Evolutionary conservation across 2,888 invertebrate genomes (phyloP), one percentile per base, ranked within the genome.

Genomic region (Polietes domitor): DNA sequence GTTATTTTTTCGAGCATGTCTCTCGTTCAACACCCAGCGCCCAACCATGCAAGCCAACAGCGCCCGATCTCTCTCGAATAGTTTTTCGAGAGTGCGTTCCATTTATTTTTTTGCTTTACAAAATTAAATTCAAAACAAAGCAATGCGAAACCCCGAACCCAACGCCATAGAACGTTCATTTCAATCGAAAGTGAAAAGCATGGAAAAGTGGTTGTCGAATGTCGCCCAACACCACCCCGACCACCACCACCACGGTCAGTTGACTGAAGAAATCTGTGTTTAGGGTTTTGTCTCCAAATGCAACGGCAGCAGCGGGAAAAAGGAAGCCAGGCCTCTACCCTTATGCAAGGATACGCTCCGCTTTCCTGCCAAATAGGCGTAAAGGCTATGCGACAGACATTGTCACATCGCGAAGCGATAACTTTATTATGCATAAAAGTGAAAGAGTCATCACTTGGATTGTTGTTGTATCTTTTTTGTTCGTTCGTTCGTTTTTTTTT

Each of bases 151-250:
- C 74, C 4, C 7, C 7, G 47, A 53, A 81, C n/a, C 5, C 79
- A 63, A 79, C 15, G 58, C n/a, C 4, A 17, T 87, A 86, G 47
- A 82, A 76, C 58, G n/a, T 88, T 87, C 87, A 87, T 87, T 87
- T 87, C 87, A 89, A 89, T 89, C 89, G 89, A 90, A 89, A 90
- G 89, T 90, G 89, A 90, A 90, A 89, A 90, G 89, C 89, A 88
- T 89, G 88, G 88, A 90, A 89, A 89, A 89, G 87, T 88, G 88
- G 88, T 90, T 89, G 88, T 87, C 87, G 88, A 88, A 87, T 88
- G 88, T 88, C 87, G 87, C 85, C 53, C 41, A 37, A 53, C 28
- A 68, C 50, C 19, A 55, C 41, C 79, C 76, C 15, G 2, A 70
- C 80, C 63, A 58, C 17, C 71, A 76, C 12, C 63, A 53, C 17